Base-by-base conservation (phyloP, 2,888 invertebrate genomes). In the Ommatoiulus sabulosus region DNA sequence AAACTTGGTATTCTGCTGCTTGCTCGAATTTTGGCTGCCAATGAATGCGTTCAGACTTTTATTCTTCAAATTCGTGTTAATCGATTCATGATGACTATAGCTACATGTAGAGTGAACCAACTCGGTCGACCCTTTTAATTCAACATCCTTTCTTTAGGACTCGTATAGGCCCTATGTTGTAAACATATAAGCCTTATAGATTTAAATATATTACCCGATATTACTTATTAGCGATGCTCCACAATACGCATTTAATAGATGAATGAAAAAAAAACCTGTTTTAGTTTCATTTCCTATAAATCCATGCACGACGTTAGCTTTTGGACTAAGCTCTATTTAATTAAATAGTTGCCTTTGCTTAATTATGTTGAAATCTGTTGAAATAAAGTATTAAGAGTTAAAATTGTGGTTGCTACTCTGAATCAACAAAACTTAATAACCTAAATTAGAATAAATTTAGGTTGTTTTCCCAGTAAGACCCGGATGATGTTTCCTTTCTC, bases 371-470 rank as follows among this genome's bases (percentile, higher is more conserved):
- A 72, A 72, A 35, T 72, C 72, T 72, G 72, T 72, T 72, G 72
- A 72, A 72, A 72, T 72, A 72, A 72, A 72, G 72, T 72, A 72
- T 72, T 72, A 72, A 10, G 12, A 24, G 24, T 72, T 72, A 72
- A 72, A 24, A 72, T 24, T 72, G 24, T 4, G 24, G 12, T 63
- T 63, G 72, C n/a, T 72, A 24, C 24, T 24, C 3, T 24, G 24
- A 72, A 72, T 72, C 24, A 63, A 24, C 72, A 72, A 72, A 72
- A 72, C 10, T 24, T 24, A 72, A 24, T 72, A n/a, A 72, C 3
- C 52, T 17, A 72, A n/a, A 3, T 24, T 24, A 24, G 35, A 2
- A 0, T 35, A 35, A 35, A 35, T 35, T 35, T 35, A 35, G 35
- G 35, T 12, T 52, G 10, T 15, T 10, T 10, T n/a, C 24, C 24